These are phyloP conservation scores for Metaphire vulgaris DNA, from an alignment of 1,140 invertebrate genomes.

Conservation along the genomic window DNA sequence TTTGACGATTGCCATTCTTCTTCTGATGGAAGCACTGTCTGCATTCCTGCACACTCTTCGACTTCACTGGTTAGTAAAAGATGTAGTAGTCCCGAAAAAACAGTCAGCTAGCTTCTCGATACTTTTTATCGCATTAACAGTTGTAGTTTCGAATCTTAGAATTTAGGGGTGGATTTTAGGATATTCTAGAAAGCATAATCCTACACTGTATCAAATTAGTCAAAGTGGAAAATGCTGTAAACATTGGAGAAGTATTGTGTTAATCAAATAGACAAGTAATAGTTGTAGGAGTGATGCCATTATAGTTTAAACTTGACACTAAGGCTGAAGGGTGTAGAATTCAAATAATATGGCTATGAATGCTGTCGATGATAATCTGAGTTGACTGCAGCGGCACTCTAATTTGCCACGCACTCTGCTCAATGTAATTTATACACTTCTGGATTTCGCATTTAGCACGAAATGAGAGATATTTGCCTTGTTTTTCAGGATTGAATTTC, in stretches of 20 bases:
- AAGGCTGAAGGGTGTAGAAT: neutral
- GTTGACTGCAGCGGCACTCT: neutral
- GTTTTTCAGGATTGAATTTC: constrained; percentile 80
- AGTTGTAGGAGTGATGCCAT: too few relatives aligned
- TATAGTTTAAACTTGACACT: neutral
- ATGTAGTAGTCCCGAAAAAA: too few relatives aligned
- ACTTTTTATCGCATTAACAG: neutral
- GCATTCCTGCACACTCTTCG: constrained; percentile 95
- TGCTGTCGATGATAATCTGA: neutral
- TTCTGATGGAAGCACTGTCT: constrained; percentile 94
- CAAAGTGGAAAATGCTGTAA: too few relatives aligned
- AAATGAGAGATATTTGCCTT: too few relatives aligned
- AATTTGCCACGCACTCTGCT: neutral
- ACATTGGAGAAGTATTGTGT: too few relatives aligned
- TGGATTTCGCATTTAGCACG: too few relatives aligned
- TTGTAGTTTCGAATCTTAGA: neutral
- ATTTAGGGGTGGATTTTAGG: too few relatives aligned
- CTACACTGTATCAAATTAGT: too few relatives aligned
- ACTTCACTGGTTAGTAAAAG: constrained; percentile 78
- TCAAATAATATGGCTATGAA: neutral
- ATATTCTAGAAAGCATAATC: too few relatives aligned
- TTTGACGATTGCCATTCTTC: constrained; percentile 76
- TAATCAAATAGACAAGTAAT: too few relatives aligned
- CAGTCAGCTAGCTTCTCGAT: neutral
- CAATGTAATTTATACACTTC: neutral